Base-by-base conservation (phyloP, 1,140 invertebrate species). In the Aphaenogaster floridana region DNA sequence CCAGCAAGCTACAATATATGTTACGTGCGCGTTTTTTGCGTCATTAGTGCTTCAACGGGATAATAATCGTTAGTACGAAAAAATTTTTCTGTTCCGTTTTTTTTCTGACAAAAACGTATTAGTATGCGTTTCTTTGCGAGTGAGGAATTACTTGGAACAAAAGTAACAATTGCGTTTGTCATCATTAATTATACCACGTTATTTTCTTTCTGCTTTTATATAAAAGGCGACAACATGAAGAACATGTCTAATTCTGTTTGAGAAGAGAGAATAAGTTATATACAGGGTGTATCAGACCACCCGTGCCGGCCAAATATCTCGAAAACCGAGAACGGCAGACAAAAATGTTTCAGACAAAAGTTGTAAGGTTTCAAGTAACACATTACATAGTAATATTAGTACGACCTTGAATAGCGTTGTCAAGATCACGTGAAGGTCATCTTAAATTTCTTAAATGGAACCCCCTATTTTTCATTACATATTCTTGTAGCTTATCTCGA, bases 1-100 rank as follows among this genome's bases (percentile, higher is more conserved):
- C 66, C 42, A 39, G 68, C 4, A 28, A 6, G 39, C 52, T 59
- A 48, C 17, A 74, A 15, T 83, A 83, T 61, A 61, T 71, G 36
- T 83, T 74, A 61, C 42, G 57, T 5, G 17, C 28, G 13, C 17
- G 57, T n/a, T 84, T 84, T 84, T 84, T 84, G 80, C 34, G 54
- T 61, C 80, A 84, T 76, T 76, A 84, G 42, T 50, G 69, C 36
- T 59, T 21, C 42, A 61, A 69, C 8, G 13, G 54, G 45, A 74
- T 84, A 63, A 84, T 84, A 84, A 69, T 80, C 21, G 42, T 80
- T 80, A 34, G 39, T 15, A 15, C 3, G 0, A 34, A 68, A 80
- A 52, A 59, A n/a, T 57, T 81, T 81, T 86, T 45, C 42, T 21
- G 0, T 59, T 48, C 39, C 4, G 21, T 17, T n/a, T 5, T 28